Conservation (phyloP, 37 sponge, comb jelly and placozoan species). For the Chondrilla cf. caribensis region DNA sequence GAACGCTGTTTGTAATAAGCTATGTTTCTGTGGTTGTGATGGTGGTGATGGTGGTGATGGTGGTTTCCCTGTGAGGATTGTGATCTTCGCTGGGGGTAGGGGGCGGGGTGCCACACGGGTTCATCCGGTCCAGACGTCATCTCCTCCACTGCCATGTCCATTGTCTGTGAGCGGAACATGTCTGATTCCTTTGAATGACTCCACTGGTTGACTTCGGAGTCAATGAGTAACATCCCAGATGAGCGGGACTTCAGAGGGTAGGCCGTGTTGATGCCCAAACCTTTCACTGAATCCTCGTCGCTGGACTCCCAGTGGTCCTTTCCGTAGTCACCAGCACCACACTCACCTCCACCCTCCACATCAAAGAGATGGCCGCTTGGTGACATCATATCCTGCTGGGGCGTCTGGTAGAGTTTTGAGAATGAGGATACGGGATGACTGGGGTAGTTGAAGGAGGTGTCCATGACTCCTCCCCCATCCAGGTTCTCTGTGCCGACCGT, state of each 20-base stretch:
- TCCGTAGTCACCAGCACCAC: neutral
- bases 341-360: constrained; percentile 7
- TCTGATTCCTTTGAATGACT: constrained; percentile 16
- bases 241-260: neutral
- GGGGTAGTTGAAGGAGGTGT: neutral
- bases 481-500: constrained; percentile 4
- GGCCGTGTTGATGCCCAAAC: neutral
- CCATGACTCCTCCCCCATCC: neutral
- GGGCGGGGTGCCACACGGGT: constrained; percentile 1
- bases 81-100: neutral
- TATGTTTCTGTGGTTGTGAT: neutral
- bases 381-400: neutral
- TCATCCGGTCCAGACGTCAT: constrained; percentile 18
- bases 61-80: constrained; percentile 7
- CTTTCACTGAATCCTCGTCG: constrained; percentile 22
- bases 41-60: neutral
- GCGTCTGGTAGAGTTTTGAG: neutral
- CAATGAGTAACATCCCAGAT: neutral
- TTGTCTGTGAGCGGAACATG: constrained; percentile 17
- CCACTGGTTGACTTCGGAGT: neutral
- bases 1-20: neutral
- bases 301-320: neutral
- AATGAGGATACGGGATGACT: no score
- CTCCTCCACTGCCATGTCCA: constrained; percentile 18
- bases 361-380: constrained; percentile 11